phyloP scores from a whole-genome alignment of 2,113 vertebrate species.

The Cebidichthys violaceus region DNA sequence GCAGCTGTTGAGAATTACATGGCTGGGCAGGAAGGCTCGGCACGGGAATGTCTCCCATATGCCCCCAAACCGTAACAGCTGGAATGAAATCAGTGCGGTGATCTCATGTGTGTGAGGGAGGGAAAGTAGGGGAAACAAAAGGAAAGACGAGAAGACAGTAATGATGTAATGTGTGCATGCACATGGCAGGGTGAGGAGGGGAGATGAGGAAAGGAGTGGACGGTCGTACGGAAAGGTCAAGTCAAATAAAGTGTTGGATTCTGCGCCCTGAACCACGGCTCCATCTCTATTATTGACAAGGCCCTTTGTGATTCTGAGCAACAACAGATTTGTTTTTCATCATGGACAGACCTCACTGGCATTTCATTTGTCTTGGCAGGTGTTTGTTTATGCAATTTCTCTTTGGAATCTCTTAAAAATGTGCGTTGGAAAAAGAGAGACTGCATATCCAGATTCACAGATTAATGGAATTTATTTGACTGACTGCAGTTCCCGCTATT shows the following conservation, averaged over 20 bases:
- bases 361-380: conserved; percentile 4
- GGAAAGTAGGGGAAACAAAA: conserved; percentile 50
- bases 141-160: conserved; percentile 14
- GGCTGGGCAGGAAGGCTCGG: conserved; percentile 54
- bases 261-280: not conserved
- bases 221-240: not conserved
- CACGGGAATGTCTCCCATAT: conserved; percentile 67
- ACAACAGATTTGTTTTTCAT: conserved; percentile 15
- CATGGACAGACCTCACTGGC: not conserved
- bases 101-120: conserved; percentile 63
- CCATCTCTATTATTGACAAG: not conserved
- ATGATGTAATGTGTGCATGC: conserved; percentile 44
- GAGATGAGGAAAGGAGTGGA: not conserved
- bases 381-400: conserved; percentile 11
- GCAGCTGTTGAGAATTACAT: conserved; percentile 72
- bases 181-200: not conserved
- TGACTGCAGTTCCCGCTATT: not conserved
- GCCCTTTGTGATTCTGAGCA: conserved; percentile 23
- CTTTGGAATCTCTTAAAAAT: not conserved
- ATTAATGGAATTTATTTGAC: conserved; percentile 8
- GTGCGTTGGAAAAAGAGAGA: not conserved
- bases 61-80: conserved; percentile 63
- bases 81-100: conserved; percentile 67
- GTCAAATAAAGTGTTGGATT: conserved; percentile 12
- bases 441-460: conserved; percentile 11